Percentiles rank a stretch among this genome's conserved stretches.
phyloP scores from a whole-genome alignment of 2,113 vertebrate genomes.

The Pandion haliaetus region DNA sequence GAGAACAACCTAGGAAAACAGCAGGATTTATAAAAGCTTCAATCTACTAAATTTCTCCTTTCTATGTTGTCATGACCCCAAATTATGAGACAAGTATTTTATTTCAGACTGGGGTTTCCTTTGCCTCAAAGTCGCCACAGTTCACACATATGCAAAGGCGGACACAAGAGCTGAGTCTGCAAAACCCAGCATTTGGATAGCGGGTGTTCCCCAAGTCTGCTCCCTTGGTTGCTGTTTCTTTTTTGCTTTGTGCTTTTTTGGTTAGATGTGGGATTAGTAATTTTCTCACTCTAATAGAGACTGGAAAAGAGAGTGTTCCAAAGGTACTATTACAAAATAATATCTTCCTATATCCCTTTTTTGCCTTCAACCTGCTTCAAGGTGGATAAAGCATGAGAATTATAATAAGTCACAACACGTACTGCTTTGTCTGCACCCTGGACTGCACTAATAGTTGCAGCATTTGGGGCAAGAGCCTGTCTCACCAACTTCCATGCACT shows the following conservation, averaged over 20 bases:
- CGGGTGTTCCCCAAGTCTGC: not conserved
- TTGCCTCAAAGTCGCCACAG: not conserved
- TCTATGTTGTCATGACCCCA: not conserved
- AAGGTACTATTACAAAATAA: not conserved
- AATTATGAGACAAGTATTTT: not conserved
- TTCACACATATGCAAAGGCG: not conserved
- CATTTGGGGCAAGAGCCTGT: not conserved
- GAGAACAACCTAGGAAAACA: not conserved
- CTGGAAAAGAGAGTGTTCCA: not conserved
- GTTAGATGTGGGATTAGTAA: not conserved
- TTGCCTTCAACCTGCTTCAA: not conserved
- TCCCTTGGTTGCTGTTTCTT: not conserved
- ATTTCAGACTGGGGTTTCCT: not conserved
- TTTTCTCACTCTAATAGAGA: not conserved
- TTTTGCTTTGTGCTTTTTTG: not conserved
- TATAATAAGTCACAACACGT: not conserved
- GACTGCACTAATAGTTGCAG: not conserved
- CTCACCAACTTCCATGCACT: not conserved
- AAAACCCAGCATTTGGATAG: not conserved
- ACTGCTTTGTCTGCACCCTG: not conserved
- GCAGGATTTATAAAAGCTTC: not conserved
- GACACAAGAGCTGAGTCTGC: not conserved
- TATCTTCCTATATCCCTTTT: not conserved
- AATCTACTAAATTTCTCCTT: not conserved
- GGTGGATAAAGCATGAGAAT: not conserved